phyloP scores from a whole-genome alignment of 2,113 vertebrate genomes.

The Hyaena hyaena region DNA sequence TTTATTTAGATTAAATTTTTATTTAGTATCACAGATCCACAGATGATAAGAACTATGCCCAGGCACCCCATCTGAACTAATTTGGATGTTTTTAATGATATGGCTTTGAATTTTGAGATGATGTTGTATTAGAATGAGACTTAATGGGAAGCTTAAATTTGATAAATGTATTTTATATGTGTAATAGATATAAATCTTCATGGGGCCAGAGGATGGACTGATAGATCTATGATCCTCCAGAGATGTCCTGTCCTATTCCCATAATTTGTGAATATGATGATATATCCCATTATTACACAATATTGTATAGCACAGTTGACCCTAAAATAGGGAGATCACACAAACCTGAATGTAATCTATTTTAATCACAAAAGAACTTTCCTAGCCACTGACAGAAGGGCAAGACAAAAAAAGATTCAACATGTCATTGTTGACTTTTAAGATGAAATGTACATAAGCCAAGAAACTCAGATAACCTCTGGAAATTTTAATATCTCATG shows the following conservation, averaged over 20 bases:
- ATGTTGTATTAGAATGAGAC: background rate
- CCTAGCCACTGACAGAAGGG: background rate
- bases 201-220: background rate
- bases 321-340: background rate
- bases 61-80: background rate
- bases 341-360: background rate
- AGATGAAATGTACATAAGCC: background rate
- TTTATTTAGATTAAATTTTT: background rate
- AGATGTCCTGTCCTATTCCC: background rate
- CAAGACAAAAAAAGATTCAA: background rate
- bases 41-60: background rate
- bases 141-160: background rate
- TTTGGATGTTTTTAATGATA: background rate
- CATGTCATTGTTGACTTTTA: background rate
- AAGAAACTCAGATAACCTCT: background rate
- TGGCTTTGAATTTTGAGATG: background rate
- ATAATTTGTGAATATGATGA: background rate
- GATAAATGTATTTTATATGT: background rate
- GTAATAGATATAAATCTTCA: background rate
- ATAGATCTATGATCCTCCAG: background rate
- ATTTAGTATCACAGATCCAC: background rate
- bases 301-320: background rate
- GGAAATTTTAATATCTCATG: no score
- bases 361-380: background rate
- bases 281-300: background rate